Base-by-base conservation (phyloP, 2,113 vertebrate genomes). In the Sakesphorus luctuosus region DNA sequence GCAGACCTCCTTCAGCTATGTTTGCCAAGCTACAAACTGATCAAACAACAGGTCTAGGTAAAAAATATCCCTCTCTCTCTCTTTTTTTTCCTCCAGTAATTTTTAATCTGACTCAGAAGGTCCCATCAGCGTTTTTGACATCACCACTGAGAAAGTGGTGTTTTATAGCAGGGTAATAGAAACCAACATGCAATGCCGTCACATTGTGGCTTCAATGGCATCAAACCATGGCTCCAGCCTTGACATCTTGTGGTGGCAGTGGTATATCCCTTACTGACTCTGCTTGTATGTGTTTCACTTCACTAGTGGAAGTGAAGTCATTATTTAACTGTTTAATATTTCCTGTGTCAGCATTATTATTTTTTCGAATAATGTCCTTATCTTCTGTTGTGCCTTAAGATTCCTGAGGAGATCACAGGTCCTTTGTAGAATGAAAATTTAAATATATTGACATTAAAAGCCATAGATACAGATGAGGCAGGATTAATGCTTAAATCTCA, bases 281-380 rank as follows among this genome's bases (percentile, higher is more conserved):
- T 69, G 3, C 21, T 56, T 79, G 5, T 19, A 69, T 69, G 13
- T 79, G 4, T 8, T 77, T 71, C 46, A 36, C 6, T 68, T 68
- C 29, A 58, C 21, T 66, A 87, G 61, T 58, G 40, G 59, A 80
- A 81, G 18, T 67, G 68, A 90, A 36, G 59, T 90, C n/a, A 77
- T 69, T 90, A 56, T 76, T 90, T 85, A 84, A 49, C 11, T 69
- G 7, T 71, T 95, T 58, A 63, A 80, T 87, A 82, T 82, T 80
- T 91, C 86, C 68, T 77, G 23, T 73, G 43, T 63, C 50, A 85
- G 28, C 25, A 43, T 58, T 18, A 55, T 36, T 68, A 35, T 73
- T 88, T 93, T 94, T 93, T 66, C 43, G 43, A 44, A 23, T 86
- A 67, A 76, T 59, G 25, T 62, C n/a, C 17, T 94, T 82, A 71